Percentiles rank a stretch among this genome's conserved stretches.
Evolutionary conservation across 2,797 vertebrate species (phyloP).

Genomic region (Cynodonichthys magdalenae): DNA sequence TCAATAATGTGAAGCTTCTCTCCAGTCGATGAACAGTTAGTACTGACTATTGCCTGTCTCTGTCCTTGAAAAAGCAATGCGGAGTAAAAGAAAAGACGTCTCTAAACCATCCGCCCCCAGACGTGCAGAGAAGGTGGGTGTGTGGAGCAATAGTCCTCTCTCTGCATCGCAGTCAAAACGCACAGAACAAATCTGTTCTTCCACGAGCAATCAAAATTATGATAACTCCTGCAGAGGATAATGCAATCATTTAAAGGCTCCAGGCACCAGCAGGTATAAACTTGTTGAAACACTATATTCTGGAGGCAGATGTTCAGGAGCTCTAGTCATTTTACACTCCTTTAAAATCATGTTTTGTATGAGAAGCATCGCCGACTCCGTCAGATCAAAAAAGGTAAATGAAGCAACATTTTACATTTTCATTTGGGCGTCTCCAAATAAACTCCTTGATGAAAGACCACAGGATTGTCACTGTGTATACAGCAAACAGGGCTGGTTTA

Average conservation of each 20-base stretch:
- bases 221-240: constrained; percentile 72
- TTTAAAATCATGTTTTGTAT: constrained; percentile 53
- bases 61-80: constrained; percentile 64
- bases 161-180: constrained; percentile 76
- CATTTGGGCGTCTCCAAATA: constrained; percentile 14
- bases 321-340: constrained; percentile 64
- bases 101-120: constrained; percentile 80
- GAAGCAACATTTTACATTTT: constrained; percentile 41
- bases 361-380: constrained; percentile 32
- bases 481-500: constrained; percentile 25
- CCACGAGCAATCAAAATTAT: constrained; percentile 71
- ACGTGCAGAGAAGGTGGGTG: constrained; percentile 80
- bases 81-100: constrained; percentile 74
- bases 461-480: constrained; percentile 2
- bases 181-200: constrained; percentile 74
- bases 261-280: constrained; percentile 61
- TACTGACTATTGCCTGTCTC: constrained; percentile 45
- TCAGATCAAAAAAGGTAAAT: constrained; percentile 33
- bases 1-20: constrained; percentile 15
- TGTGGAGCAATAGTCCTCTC: constrained; percentile 75
- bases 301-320: constrained; percentile 56
- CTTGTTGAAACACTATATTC: constrained; percentile 70
- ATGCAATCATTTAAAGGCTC: constrained; percentile 68
- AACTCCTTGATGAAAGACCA: constrained; percentile 20
- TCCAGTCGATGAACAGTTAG: constrained; percentile 29